These are phyloP conservation scores for Paratilapia polleni DNA, from an alignment of 2,113 vertebrate genomes.

Conservation along the genomic window DNA sequence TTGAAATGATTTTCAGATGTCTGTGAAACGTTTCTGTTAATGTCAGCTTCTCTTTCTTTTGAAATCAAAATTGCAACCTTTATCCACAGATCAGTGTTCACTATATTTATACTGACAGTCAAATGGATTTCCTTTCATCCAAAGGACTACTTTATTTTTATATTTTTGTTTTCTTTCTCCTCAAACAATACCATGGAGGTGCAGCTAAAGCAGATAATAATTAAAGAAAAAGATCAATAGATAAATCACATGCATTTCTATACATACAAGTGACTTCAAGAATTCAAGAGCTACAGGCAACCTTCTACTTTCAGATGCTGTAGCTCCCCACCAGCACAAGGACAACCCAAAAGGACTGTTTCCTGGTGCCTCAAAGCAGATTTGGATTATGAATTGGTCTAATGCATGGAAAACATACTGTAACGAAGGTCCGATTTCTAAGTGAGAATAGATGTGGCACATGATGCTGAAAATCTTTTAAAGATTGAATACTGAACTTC, in stretches of 20 bases:
- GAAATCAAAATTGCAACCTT: slow-evolving; percentile 25
- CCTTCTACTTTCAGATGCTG: background rate
- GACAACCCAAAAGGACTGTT: background rate
- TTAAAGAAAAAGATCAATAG: background rate
- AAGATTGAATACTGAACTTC: background rate
- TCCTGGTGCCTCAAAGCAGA: background rate
- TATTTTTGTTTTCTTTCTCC: background rate
- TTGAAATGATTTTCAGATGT: slow-evolving; percentile 15
- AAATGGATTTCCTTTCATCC: background rate
- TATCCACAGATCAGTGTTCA: slow-evolving; percentile 4
- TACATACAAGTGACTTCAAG: background rate
- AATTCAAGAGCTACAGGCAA: background rate
- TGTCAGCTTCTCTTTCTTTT: slow-evolving; percentile 16
- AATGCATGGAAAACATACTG: background rate
- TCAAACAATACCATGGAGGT: background rate
- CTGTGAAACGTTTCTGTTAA: slow-evolving; percentile 1
- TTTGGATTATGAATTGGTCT: background rate
- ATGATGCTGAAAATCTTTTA: background rate
- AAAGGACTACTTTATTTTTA: background rate
- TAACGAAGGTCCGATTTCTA: background rate
- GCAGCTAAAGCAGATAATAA: background rate
- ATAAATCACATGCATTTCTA: background rate
- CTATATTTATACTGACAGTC: background rate
- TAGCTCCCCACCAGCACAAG: background rate
- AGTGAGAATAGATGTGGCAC: background rate